Evolutionary conservation across 2,888 invertebrate species (phyloP).

Genomic region (Campopleginae sp.): DNA sequence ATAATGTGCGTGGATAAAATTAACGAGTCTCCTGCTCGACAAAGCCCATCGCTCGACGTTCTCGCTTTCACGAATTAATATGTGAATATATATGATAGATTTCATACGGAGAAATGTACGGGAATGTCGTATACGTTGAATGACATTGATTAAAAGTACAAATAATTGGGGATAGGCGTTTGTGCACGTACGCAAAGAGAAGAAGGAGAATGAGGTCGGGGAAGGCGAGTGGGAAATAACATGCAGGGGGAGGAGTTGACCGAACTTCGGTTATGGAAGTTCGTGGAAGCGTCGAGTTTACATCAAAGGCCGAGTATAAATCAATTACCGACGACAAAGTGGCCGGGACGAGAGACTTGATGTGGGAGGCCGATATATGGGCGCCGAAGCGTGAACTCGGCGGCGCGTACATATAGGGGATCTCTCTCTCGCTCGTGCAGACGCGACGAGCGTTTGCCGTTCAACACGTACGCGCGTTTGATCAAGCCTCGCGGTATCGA

Average conservation of each 20-base stretch:
- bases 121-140: background rate
- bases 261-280: conserved; percentile 42
- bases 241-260: background rate
- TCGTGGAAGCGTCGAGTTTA: conserved; percentile 67
- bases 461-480: background rate
- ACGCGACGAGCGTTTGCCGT: conserved; percentile 3
- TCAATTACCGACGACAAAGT: conserved; percentile 80
- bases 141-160: conserved; percentile 7
- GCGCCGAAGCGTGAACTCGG: conserved; percentile 53
- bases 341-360: conserved; percentile 69
- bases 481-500: background rate
- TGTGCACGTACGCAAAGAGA: conserved; percentile 32
- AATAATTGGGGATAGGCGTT: conserved; percentile 33
- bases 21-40: conserved; percentile 14
- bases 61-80: background rate
- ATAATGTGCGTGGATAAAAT: conserved; percentile 41
- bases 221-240: background rate
- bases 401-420: background rate
- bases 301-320: conserved; percentile 80
- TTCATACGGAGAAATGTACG: background rate
- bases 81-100: background rate
- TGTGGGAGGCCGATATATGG: conserved; percentile 65
- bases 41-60: background rate
- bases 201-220: background rate
- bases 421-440: too few species aligned